Evolutionary conservation across 1,140 invertebrate species (phyloP), one percentile per base, ranked within the genome.

Genomic region (Mercenaria mercenaria): DNA sequence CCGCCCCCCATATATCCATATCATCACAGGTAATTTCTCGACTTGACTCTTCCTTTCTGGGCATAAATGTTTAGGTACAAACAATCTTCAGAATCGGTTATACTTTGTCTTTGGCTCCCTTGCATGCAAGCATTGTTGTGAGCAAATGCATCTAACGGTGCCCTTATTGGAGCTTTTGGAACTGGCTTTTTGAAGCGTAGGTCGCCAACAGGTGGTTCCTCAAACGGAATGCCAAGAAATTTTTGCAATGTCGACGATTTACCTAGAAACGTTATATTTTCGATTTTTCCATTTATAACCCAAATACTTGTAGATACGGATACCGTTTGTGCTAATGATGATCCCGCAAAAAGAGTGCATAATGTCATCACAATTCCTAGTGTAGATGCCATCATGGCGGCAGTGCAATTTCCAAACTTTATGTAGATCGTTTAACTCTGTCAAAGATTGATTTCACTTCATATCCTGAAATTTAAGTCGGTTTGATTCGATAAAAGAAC

Each of bases 1-100:
- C 98, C 98, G 69, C 99, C 99, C 1, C 56, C 99, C 99, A 95
- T 98, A 99, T 88, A 99, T 98, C 98, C 98, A 99, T 47, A 99
- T 97, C 97, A 99, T 97, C 26, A 99, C 98, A 15, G 85, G 52
- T 39, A 64, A 50, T 39, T 98, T 97, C 72, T 85, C 34, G 79
- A 83, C 43, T 15, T 29, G 32, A 32, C 18, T 23, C 32, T 98
- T 97, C 76, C 98, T 97, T 11, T 52, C 72, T 1, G 98, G 98
- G 97, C 94, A 96, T 96, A 97, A 23, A 99, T 98, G 95, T 98
- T 99, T 80, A 99, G 20, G n/a, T n/a, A n/a, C n/a, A n/a, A n/a
- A n/a, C n/a, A n/a, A n/a, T n/a, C n/a, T n/a, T n/a, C n/a, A n/a
- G n/a, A n/a, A n/a, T n/a, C n/a, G n/a, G n/a, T n/a, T n/a, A n/a